Evolutionary conservation across 2,113 vertebrate species (phyloP), one percentile per base, ranked within the genome.

Genomic region (Carassius carassius): DNA sequence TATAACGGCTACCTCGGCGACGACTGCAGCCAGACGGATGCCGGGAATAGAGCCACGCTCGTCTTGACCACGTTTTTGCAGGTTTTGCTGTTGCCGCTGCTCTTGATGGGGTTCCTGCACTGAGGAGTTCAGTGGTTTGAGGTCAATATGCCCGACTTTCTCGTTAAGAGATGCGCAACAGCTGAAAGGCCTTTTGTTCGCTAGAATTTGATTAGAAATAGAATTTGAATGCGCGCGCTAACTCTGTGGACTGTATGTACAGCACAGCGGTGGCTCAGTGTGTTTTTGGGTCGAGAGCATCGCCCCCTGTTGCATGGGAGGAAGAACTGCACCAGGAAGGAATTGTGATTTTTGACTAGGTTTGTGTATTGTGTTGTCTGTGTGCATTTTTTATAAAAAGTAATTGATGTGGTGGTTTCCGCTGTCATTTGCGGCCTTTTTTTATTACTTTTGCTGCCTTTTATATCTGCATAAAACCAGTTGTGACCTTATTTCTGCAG

Each of bases 1-100:
- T 99, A 99, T 7, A 89, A 47, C 12, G 95, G 95, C 62, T 98
- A 96, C 96, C 85, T 17, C 2, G 95, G 94, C 3, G 88, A 93
- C 23, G 86, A 83, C 49, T 96, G 95, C 85, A 82, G 87, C 69
- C 81, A 89, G 88, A 93, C 49, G 82, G 88, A 88, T 44, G 80
- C 88, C 16, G 90, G 87, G 58, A 91, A 91, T 88, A 90, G 81
- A 88, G 92, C 90, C 8, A 44, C 89, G 72, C 89, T 88, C 85
- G 88, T 89, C 25, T 86, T 91, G 1, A 86, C 84, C 9, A 87
- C 76, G 81, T 25, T 81, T 19, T 16, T 82, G 3, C 25, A 78
- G 0, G 19, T 73, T 23, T 25, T 89, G 19, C 23, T 94, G 32
- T 89, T 94, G 54, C 92, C 92, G 25, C 88, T 94, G 6, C 89